Percentiles rank a stretch among this genome's conserved stretches.
Evolutionary conservation across 2,113 vertebrate species (phyloP).

Genomic region (Leptodactylus fuscus): DNA sequence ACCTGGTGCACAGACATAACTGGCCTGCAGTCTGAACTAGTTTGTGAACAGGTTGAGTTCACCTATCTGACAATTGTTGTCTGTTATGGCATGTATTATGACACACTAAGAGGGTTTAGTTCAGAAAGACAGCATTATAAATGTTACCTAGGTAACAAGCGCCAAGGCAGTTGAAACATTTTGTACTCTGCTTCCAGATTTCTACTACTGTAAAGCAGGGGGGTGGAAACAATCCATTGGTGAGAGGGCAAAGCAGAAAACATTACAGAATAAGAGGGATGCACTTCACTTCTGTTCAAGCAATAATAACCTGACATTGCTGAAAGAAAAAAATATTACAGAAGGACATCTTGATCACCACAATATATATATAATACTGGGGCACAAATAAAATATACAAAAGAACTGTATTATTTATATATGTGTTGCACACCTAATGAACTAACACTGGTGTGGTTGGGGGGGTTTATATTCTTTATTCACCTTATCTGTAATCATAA

Average conservation of each 20-base stretch:
- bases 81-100: background rate
- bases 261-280: background rate
- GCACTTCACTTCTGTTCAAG: too few species aligned
- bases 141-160: slow-evolving; percentile 27
- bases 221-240: background rate
- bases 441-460: too few species aligned
- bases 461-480: too few species aligned
- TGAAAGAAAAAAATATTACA: too few species aligned
- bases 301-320: too few species aligned
- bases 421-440: too few species aligned
- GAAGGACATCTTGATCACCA: too few species aligned
- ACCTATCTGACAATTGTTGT: background rate
- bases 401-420: too few species aligned
- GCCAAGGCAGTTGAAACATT: background rate
- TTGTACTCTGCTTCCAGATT: background rate
- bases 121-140: slow-evolving; percentile 2
- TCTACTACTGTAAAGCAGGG: background rate
- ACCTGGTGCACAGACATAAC: background rate
- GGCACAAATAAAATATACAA: too few species aligned
- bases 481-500: too few species aligned
- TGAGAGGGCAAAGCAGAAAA: background rate
- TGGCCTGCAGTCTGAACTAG: background rate
- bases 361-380: too few species aligned
- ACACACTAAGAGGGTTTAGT: background rate
- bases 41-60: background rate